Base-by-base conservation (phyloP, 2,113 vertebrate species). In the Etia nguti region DNA sequence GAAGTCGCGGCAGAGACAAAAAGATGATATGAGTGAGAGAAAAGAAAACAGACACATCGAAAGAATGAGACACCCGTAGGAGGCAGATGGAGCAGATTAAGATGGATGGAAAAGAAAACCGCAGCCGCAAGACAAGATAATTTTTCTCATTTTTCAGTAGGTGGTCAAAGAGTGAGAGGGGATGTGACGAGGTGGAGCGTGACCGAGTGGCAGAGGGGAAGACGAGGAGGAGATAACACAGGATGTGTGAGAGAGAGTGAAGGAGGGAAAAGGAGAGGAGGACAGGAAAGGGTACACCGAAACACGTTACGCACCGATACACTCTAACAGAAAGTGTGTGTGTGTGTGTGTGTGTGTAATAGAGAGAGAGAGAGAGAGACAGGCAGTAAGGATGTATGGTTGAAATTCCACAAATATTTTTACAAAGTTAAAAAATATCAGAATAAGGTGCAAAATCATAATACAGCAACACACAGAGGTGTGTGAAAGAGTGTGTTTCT, bases 101-200 rank as follows among this genome's bases (percentile, higher is more conserved):
- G 93, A 95, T 90, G 75, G 90, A 95, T 91, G 80, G 87, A 81
- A 91, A 86, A 92, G 86, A 86, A 92, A 93, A 94, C n/a, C 87
- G 60, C 68, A 79, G 73, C 80, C 83, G 90, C 93, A 84, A 91
- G 91, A 90, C 43, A 46, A 86, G 89, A 92, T 91, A 84, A 91
- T 92, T 87, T 92, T 87, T 90, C 86, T 90, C 81, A 87, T 94
- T 92, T 90, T 89, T 90, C 88, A 92, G 86, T 46, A 56, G 81
- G 82, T 90, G 83, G 89, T 88, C 85, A 70, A 81, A 79, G 38
- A 82, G 59, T 12, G 77, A 65, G 83, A 77, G 50, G n/a, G 57
- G 79, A 79, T 60, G 43, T 38, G 88, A 75, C 15, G 82, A 92
- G 90, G 85, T 91, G 86, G 89, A 93, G 87, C 75, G 34, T 93